These are phyloP conservation scores for Pygathrix nemaeus DNA, from an alignment of 2,113 vertebrate genomes.

Conservation along the genomic window DNA sequence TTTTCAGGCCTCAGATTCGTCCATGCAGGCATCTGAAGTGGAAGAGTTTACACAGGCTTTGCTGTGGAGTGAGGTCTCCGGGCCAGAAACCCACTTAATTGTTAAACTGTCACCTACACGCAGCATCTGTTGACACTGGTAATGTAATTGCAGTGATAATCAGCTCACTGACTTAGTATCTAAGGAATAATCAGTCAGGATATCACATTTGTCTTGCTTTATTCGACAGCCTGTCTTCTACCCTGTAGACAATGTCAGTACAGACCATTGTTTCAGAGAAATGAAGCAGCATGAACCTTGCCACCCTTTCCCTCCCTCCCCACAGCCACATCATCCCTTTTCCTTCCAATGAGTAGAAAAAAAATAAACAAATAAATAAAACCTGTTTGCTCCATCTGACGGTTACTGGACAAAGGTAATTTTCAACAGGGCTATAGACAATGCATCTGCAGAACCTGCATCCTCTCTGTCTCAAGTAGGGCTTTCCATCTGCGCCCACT, in stretches of 20 bases:
- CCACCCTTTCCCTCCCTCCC: background rate
- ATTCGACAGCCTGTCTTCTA: constrained; percentile 89
- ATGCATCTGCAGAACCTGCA: background rate
- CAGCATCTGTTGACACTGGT: constrained; percentile 95
- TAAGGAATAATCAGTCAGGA: constrained; percentile 93
- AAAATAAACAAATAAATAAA: background rate
- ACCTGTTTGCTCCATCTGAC: constrained; percentile 15
- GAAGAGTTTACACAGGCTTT: background rate
- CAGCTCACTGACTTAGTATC: constrained; percentile 94
- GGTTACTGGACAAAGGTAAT: constrained; percentile 42
- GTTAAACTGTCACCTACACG: constrained; percentile 88
- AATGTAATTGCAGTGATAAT: constrained; percentile 95
- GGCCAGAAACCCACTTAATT: constrained; percentile 67
- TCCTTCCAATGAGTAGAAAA: background rate
- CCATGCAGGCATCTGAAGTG: background rate
- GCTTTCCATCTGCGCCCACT: background rate
- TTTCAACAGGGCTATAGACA: constrained; percentile 34
- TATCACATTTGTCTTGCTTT: constrained; percentile 95
- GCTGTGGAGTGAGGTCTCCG: constrained; percentile 1
- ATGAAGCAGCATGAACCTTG: constrained; percentile 73
- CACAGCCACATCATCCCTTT: background rate
- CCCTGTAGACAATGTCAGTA: constrained; percentile 87
- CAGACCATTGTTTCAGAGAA: constrained; percentile 87
- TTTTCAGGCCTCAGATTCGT: rapidly evolving
- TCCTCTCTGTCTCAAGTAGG: background rate